These are phyloP conservation scores for Argyresthia goedartella DNA, from an alignment of 2,888 invertebrate species.

Conservation along the genomic window DNA sequence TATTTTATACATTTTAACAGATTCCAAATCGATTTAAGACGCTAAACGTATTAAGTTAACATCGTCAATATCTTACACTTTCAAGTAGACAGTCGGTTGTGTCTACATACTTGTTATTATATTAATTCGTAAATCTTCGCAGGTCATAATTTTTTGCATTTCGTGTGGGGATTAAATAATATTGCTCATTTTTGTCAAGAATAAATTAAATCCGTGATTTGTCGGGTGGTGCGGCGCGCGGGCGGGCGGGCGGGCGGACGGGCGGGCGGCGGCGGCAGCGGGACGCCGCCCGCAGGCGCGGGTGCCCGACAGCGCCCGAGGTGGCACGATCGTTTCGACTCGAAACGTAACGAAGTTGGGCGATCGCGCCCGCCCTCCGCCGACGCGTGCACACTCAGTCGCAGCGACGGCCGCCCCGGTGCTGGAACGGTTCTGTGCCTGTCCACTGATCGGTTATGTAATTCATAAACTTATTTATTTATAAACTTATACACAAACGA, in stretches of 20 bases:
- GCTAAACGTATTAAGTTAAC: too few species aligned
- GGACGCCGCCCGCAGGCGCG: constrained; percentile 64
- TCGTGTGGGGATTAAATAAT: too few species aligned
- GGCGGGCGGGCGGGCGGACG: too few species aligned
- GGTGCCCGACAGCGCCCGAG: constrained; percentile 62
- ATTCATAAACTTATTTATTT: constrained; percentile 66
- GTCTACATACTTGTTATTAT: too few species aligned
- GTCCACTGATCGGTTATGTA: constrained; percentile 61
- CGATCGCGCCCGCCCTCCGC: constrained; percentile 55
- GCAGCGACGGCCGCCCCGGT: constrained; percentile 63
- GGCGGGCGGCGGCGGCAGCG: constrained; percentile 27
- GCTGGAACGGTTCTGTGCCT: constrained; percentile 55
- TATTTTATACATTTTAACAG: too few species aligned
- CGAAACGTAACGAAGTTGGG: too few species aligned
- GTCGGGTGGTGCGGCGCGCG: constrained; percentile 41
- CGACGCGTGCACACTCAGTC: constrained; percentile 66
- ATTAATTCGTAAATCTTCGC: too few species aligned
- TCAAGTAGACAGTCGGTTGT: too few species aligned
- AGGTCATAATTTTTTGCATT: too few species aligned
- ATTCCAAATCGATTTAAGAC: too few species aligned
- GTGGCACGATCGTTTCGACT: constrained; percentile 62
- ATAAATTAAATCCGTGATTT: constrained; percentile 45
- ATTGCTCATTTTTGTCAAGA: constrained; percentile 26
- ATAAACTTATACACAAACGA: constrained; percentile 40
- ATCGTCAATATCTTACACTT: too few species aligned